phyloP scores from a whole-genome alignment of 2,888 invertebrate species.

The Tridacna gigas region DNA sequence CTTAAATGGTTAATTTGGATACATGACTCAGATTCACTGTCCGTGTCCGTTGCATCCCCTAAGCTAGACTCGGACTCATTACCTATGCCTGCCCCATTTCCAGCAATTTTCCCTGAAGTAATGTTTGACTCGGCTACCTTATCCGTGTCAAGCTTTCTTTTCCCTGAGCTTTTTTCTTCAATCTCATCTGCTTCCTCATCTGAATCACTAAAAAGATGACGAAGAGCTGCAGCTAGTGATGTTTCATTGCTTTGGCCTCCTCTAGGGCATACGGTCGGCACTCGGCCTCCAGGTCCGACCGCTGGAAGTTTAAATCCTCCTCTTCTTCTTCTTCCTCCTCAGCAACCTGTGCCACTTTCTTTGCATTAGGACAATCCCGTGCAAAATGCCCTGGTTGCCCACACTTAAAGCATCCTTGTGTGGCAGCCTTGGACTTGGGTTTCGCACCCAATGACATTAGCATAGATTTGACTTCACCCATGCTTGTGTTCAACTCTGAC shows the following conservation, averaged over 20 bases:
- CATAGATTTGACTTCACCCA: too few relatives aligned
- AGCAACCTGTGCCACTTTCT: background rate
- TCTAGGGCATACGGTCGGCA: background rate
- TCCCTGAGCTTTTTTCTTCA: background rate
- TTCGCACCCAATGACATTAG: background rate
- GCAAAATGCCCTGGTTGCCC: conserved; percentile 3
- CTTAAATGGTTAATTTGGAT: background rate
- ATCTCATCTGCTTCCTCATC: background rate
- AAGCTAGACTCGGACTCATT: background rate
- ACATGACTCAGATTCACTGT: background rate
- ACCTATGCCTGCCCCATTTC: background rate
- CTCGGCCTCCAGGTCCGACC: conserved; percentile 18
- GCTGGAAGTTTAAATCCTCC: background rate
- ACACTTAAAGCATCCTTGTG: background rate
- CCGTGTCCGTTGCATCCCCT: background rate
- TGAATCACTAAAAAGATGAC: background rate
- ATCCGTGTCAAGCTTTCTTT: background rate
- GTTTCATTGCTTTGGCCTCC: background rate
- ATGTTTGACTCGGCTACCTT: background rate
- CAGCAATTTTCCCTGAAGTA: background rate
- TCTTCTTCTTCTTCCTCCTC: background rate
- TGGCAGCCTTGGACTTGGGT: background rate
- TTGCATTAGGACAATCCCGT: background rate
- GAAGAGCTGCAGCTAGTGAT: background rate
- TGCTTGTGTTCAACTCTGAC: too few relatives aligned